phyloP scores from a whole-genome alignment of 2,113 vertebrate genomes.

The Cebidichthys violaceus region DNA sequence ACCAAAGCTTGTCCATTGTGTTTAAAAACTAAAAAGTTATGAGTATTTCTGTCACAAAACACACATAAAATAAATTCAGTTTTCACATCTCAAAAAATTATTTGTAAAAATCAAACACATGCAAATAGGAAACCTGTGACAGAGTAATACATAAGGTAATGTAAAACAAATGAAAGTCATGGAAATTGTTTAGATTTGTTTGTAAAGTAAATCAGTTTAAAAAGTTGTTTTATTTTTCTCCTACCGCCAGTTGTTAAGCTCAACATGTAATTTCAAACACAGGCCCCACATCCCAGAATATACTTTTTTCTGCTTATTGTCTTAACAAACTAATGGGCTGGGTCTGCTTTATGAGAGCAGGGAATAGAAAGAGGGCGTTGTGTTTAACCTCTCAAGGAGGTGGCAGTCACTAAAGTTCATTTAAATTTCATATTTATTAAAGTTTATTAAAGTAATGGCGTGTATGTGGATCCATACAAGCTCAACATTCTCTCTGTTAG shows the following conservation, averaged over 20 bases:
- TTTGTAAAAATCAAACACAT: background rate
- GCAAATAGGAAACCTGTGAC: background rate
- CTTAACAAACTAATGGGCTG: background rate
- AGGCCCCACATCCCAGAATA: background rate
- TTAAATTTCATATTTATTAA: constrained; percentile 10
- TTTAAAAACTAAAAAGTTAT: background rate
- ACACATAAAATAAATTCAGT: background rate
- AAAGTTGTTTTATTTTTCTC: background rate
- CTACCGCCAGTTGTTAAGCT: background rate
- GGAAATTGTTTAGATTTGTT: background rate
- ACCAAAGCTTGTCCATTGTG: background rate
- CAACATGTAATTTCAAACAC: background rate
- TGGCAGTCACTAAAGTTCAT: constrained; percentile 2
- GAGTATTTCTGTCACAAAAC: background rate
- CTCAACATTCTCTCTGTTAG: background rate
- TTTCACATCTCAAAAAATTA: background rate
- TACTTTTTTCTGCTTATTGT: background rate
- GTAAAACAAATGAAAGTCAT: too few relatives aligned
- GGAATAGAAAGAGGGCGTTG: background rate
- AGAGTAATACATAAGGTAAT: background rate
- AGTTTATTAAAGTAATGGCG: constrained; percentile 8
- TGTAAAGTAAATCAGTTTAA: background rate
- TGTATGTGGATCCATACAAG: background rate
- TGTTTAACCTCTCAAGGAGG: constrained; percentile 4
- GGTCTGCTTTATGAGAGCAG: background rate